A percentile compares a stretch with the other conserved stretches of the same genome.
Evolutionary conservation across 2,888 invertebrate genomes (phyloP).

Genomic region (Drosophila kambysellisi): DNA sequence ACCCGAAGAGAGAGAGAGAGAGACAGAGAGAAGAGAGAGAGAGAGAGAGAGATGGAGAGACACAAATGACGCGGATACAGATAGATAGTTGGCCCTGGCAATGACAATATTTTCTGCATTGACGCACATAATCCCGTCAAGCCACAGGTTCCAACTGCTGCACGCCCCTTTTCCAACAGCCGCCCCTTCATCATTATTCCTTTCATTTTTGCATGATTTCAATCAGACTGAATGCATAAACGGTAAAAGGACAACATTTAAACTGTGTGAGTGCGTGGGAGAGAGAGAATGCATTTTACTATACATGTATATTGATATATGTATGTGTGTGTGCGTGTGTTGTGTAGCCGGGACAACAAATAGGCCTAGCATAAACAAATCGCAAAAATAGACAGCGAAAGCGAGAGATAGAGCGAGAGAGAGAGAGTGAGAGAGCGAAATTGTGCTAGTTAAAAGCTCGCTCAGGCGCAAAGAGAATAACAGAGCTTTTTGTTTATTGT

Average conservation of each 20-base stretch:
- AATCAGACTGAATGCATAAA: conserved; percentile 71
- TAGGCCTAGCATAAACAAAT: conserved; percentile 69
- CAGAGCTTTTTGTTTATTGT: conserved; percentile 21
- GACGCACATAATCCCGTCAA: conserved; percentile 54
- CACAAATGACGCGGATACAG: conserved; percentile 2
- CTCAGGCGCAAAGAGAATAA: conserved; percentile 31
- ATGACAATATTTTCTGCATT: conserved; percentile 47
- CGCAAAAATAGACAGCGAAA: conserved; percentile 25
- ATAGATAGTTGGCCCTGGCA: conserved; percentile 46
- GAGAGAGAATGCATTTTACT: conserved; percentile 4
- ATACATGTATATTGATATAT: conserved; percentile 1
- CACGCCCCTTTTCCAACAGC: not conserved
- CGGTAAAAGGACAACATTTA: conserved; percentile 39
- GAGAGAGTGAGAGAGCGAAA: not conserved
- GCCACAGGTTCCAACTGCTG: conserved; percentile 43
- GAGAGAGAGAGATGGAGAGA: not conserved
- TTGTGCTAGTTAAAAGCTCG: conserved; percentile 32
- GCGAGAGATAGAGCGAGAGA: not conserved
- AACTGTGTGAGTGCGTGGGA: conserved; percentile 5
- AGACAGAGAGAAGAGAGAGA: not conserved
- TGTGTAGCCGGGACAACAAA: conserved; percentile 70
- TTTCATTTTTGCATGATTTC: conserved; percentile 50
- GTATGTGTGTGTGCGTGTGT: conserved; percentile 17
- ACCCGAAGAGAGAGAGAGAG: not conserved
- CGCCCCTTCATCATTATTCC: not conserved